Evolutionary conservation across 1,140 invertebrate genomes (phyloP), one percentile per base, ranked within the genome.

Genomic region (Epicauta chinensis): DNA sequence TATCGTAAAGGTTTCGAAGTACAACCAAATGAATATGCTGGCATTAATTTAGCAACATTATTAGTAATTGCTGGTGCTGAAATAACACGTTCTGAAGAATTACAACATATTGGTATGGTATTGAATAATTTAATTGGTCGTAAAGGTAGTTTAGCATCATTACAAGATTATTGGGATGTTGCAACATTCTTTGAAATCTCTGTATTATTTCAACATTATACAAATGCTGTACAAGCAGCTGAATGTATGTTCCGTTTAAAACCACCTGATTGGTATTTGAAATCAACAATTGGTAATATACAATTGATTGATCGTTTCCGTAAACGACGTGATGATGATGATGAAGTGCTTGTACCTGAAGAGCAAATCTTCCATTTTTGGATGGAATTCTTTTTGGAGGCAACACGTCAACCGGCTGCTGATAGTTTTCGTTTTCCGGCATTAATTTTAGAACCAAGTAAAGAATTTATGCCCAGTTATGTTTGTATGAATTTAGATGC

Each of bases 161-260:
- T 99, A 2, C 89, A 88, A 62, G 96, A 99, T 66, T 99, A 99
- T 68, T 99, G 97, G 97, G 95, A 97, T 74, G 94, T 99, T 5
- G 97, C 97, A 0, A 99, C 96, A 1, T 99, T 98, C 74, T 99
- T 99, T 73, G 97, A 99, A 74, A 98, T 99, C 48, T 94, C 91
- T 46, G 96, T 99, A 1, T 73, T 99, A 11, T 95, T 95, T 11
- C 91, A 98, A 72, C 93, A 99, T 71, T 99, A 97, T 73, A 78
- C 84, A 2, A 98, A 98, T 74, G 96, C 97, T 4, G 89, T 95
- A 61, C 92, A 98, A 75, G 97, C 96, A 12, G 93, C 97, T 2
- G 92, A 97, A 70, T 97, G 91, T 69, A 99, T 99, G 97, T 98
- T 97, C 66, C 94, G 92, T 75, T 73, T 99, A 37, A 98, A 99